Base-by-base conservation (phyloP, 2,797 vertebrate species). In the Coilia nasus region DNA sequence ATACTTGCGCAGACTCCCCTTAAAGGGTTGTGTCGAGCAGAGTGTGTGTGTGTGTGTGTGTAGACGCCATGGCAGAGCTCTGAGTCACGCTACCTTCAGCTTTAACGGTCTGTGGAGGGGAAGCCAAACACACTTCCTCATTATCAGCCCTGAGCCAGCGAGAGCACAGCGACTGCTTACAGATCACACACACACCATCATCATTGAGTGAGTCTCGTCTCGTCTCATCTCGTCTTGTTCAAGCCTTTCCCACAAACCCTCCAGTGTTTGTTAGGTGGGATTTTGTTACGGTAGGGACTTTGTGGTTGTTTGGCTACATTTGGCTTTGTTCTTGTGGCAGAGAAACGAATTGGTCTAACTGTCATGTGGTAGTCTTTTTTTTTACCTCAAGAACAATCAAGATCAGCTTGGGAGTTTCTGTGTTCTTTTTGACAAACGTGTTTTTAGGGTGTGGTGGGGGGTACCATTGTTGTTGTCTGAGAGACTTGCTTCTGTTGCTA, bases 101-200 rank as follows among this genome's bases (percentile, higher is more conserved):
- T 87, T 86, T 87, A 87, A 86, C 56, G 21, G 47, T 15, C 56
- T 85, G 82, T 64, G 82, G 75, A 82, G 83, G 82, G 83, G 41
- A 71, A 23, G 62, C 46, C 23, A 71, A 57, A 81, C 80, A 88
- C 85, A 89, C 88, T 81, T 57, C 21, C 44, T 54, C 75, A 80
- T 44, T 64, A 64, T 28, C 23, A 25, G 62, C n/a, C 28, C 62
- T 28, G 23, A 64, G 10, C 25, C 62, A 64, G 28, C 28, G 64
- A 19, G 28, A 75, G 67, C 50, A 54, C 1, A 9, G 15, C 11
- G 28, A 75, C 14, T 14, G 67, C 28, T 41, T 75, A 17, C 28
- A 35, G 14, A 31, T 2, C 31, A 75, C 67, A 75, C 67, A 3
- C 31, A 75, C 67, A 75, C 67, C 67, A 41, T 75, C 67, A 54